Percentiles rank a stretch among this genome's conserved stretches.
phyloP scores from a whole-genome alignment of 2,797 vertebrate genomes.

The Nyctibius grandis region DNA sequence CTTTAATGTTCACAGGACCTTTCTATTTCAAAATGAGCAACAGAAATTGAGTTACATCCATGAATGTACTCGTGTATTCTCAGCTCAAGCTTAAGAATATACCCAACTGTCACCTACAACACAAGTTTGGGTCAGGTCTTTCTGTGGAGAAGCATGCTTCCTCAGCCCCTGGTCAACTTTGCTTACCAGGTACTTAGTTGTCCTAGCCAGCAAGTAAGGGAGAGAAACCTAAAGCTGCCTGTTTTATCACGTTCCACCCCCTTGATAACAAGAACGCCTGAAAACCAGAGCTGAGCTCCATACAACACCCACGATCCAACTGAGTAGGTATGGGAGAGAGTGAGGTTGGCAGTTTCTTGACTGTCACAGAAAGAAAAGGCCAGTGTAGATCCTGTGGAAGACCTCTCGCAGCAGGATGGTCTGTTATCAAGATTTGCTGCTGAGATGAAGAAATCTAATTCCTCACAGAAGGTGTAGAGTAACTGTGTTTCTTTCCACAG shows the following conservation, averaged over 20 bases:
- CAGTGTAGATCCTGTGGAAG: background rate
- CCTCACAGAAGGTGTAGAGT: background rate
- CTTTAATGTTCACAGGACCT: background rate
- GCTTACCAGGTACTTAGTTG: background rate
- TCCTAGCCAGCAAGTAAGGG: background rate
- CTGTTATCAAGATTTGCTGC: background rate
- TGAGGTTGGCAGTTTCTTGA: background rate
- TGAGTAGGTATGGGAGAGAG: background rate
- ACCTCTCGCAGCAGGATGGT: rapidly evolving
- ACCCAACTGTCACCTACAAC: rapidly evolving
- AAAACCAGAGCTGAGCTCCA: background rate
- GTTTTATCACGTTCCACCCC: background rate
- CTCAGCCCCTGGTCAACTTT: background rate
- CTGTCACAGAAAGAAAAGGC: background rate
- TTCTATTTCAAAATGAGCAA: background rate
- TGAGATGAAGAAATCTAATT: background rate
- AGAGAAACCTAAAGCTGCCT: background rate
- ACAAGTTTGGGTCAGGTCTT: background rate
- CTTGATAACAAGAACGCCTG: background rate
- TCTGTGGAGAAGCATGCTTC: background rate
- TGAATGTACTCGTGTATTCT: background rate
- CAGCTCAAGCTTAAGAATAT: background rate
- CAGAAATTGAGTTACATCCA: background rate
- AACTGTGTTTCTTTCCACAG: background rate
- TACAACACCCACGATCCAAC: rapidly evolving